phyloP scores from a whole-genome alignment of 2,797 vertebrate species.

The Phylloscopus collybita region DNA sequence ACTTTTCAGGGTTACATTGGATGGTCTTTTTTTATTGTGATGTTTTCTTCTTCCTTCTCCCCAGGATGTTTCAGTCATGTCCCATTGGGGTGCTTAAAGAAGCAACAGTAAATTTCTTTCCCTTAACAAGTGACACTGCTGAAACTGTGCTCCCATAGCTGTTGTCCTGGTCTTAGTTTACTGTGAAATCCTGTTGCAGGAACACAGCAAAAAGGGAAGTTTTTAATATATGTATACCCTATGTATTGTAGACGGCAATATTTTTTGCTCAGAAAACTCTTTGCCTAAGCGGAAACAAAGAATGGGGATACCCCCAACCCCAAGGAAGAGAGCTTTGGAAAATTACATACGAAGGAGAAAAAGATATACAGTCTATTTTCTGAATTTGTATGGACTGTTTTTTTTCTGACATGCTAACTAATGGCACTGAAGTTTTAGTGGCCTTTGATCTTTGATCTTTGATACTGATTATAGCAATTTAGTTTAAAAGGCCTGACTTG shows the following conservation, averaged over 20 bases:
- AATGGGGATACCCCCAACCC: not conserved
- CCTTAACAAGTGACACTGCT: not conserved
- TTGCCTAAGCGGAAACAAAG: not conserved
- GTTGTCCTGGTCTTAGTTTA: not conserved
- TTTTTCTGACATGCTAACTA: conserved; percentile 5
- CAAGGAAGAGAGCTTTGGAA: not conserved
- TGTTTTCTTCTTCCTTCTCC: not conserved
- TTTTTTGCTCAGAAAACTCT: not conserved
- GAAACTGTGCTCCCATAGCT: not conserved
- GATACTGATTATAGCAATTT: conserved; percentile 12
- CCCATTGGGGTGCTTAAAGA: not conserved
- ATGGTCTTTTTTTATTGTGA: not conserved
- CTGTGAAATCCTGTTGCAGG: not conserved
- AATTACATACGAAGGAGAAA: not conserved
- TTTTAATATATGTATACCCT: not conserved
- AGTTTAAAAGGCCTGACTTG: not conserved
- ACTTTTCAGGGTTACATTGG: not conserved
- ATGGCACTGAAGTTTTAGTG: not conserved
- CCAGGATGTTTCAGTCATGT: not conserved
- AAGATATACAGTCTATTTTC: not conserved
- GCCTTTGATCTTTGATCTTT: conserved; percentile 49
- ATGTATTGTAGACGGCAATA: not conserved
- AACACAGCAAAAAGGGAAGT: not conserved
- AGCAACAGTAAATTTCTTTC: not conserved
- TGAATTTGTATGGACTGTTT: accelerated